Evolutionary conservation across 2,797 vertebrate species (phyloP).

Genomic region (Gymnoscopelus braueri): DNA sequence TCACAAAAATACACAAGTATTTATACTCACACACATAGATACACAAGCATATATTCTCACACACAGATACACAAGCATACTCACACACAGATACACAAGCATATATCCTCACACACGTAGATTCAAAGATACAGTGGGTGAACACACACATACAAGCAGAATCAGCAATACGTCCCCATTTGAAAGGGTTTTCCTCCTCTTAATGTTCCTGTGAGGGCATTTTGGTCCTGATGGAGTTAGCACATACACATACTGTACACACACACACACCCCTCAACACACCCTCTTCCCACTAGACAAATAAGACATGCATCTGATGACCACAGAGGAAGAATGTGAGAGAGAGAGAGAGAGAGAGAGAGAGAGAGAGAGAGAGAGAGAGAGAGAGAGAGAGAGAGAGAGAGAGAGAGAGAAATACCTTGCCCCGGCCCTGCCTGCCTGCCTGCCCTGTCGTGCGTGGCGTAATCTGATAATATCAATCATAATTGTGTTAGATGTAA

Average conservation of each 20-base stretch:
- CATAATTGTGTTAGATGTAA: slow-evolving; percentile 95
- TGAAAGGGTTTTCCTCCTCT: no score
- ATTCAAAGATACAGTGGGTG: not conserved
- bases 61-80: not conserved
- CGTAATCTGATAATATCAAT: slow-evolving; percentile 93
- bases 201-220: no score
- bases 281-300: slow-evolving; percentile 63
- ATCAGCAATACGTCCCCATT: no score
- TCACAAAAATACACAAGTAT: not conserved
- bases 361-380: slow-evolving; percentile 80
- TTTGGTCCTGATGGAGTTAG: no score
- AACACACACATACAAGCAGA: not conserved
- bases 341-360: slow-evolving; percentile 80
- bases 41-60: not conserved
- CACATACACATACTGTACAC: no score
- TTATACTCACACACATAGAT: not conserved
- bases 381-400: slow-evolving; percentile 80
- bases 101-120: not conserved
- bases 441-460: slow-evolving; percentile 74
- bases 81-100: not conserved
- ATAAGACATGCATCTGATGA: slow-evolving; percentile 52
- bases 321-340: slow-evolving; percentile 76
- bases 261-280: not conserved
- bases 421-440: slow-evolving; percentile 60
- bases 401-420: slow-evolving; percentile 81